Conservation (phyloP, 2,797 vertebrate species). For the Cyclura pinguis region DNA sequence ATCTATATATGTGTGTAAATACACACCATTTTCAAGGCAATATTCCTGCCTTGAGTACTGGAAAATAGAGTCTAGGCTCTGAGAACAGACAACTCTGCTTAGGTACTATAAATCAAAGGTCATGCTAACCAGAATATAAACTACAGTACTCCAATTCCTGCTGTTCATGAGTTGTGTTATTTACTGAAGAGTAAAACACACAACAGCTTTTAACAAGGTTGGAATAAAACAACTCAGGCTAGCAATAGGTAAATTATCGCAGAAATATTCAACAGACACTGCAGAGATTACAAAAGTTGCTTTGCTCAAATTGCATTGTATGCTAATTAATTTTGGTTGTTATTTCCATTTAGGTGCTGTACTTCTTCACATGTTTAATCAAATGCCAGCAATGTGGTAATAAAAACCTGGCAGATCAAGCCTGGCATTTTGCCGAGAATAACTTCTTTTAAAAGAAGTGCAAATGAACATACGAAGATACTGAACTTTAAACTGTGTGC, state of each 20-base stretch:
- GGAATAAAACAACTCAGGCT: constrained; percentile 57
- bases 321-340: neutral
- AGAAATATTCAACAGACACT: neutral
- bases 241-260: constrained; percentile 24
- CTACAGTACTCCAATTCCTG: constrained; percentile 14
- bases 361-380: neutral
- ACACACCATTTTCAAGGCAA: too few species aligned
- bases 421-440: neutral
- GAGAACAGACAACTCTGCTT: too few species aligned
- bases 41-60: too few species aligned
- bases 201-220: constrained; percentile 56
- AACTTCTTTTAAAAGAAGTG: neutral
- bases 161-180: constrained; percentile 27
- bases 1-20: too few species aligned
- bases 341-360: neutral
- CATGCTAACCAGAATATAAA: constrained; percentile 40
- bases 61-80: too few species aligned
- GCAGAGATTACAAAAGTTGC: constrained; percentile 51
- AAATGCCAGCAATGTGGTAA: neutral
- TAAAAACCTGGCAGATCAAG: neutral
- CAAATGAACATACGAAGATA: neutral
- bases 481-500: neutral
- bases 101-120: neutral
- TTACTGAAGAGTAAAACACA: constrained; percentile 53
- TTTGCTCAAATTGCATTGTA: constrained; percentile 44